Conservation (phyloP, 2,797 vertebrate species). For the Parotocinclus haroldoi region DNA sequence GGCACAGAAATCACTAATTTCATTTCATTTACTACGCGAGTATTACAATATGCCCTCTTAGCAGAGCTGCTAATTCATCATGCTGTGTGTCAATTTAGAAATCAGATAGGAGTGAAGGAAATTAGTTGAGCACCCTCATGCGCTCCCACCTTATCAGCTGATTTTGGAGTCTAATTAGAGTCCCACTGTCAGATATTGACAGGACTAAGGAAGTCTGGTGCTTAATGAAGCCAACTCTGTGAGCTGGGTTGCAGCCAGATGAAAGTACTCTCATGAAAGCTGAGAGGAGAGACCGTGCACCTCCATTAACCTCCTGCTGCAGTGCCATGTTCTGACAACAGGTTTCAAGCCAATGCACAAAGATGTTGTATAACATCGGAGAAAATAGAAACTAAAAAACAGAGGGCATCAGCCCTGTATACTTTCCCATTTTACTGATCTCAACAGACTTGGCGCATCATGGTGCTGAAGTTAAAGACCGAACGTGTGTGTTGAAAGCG, state of each 20-base stretch:
- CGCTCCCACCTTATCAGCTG: conserved; percentile 57
- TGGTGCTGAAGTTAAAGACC: too few species aligned
- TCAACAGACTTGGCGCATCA: too few species aligned
- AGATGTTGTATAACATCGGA: too few species aligned
- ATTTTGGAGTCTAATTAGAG: conserved; percentile 66
- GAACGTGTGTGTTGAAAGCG: too few species aligned
- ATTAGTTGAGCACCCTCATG: conserved; percentile 45
- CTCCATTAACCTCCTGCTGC: conserved; percentile 3
- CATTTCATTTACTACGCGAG: not conserved
- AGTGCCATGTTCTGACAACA: not conserved
- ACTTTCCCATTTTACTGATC: too few species aligned
- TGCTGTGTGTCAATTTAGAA: conserved; percentile 30
- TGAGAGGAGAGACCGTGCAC: conserved; percentile 2
- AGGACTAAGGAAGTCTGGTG: conserved; percentile 60
- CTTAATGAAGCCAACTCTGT: conserved; percentile 67
- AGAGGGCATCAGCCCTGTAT: too few species aligned
- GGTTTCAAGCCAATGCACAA: too few species aligned
- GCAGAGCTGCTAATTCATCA: conserved; percentile 18
- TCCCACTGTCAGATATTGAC: conserved; percentile 61
- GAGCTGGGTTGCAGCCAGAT: conserved; percentile 55
- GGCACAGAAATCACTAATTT: conserved; percentile 11
- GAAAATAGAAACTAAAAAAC: too few species aligned
- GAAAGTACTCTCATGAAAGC: conserved; percentile 50
- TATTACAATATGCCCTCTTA: not conserved
- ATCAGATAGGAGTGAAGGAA: conserved; percentile 24